Evolutionary conservation across 2,888 invertebrate genomes (phyloP), one percentile per base, ranked within the genome.

Genomic region (Nemurella pictetii): DNA sequence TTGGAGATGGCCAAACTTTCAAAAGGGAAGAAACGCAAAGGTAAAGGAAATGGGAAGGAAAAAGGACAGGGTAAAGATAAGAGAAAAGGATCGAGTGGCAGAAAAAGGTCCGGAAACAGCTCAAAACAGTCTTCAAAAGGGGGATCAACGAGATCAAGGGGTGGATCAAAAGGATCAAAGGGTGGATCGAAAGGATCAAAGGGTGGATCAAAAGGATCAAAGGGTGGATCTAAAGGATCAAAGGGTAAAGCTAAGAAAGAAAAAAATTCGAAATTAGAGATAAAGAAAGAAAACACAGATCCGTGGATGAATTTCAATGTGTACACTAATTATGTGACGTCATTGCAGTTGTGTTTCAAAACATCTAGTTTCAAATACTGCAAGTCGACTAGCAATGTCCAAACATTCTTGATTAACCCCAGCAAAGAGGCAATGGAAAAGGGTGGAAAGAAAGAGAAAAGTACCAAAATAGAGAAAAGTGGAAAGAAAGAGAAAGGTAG

Each of bases 271-370:
- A 27, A 55, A 55, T 27, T 15, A 72, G 55, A 2, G 55, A 55
- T 15, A 7, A 2, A 2, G 12, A 72, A 72, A 29, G 72, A 36
- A 28, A 82, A 82, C 28, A 72, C 36, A 27, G 82, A 82, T 25
- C 29, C 82, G 0, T 82, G 82, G 82, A 72, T 82, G 82, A 72
- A 82, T 20, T 55, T 82, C 1, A 28, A 55, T 25, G 29, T 72
- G 4, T 55, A 28, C n/a, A 4, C 26, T 0, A 2, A 55, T 15
- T 82, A 82, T 20, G 55, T 82, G 15, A n/a, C 27, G 0, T 26
- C 82, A n/a, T 5, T 82, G 15, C 72, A 82, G 26, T 55, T 82
- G 28, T 72, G 55, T 27, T 72, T 72, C 29, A 72, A 72, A 2
- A 12, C 73, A 12, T 82, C 82, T 2, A 26, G 72, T 28, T 82